A percentile compares a stretch with the other conserved stretches of the same genome.
These are phyloP conservation scores for Muntiacus muntjak DNA, from an alignment of 2,113 vertebrate species.

Conservation along the genomic window DNA sequence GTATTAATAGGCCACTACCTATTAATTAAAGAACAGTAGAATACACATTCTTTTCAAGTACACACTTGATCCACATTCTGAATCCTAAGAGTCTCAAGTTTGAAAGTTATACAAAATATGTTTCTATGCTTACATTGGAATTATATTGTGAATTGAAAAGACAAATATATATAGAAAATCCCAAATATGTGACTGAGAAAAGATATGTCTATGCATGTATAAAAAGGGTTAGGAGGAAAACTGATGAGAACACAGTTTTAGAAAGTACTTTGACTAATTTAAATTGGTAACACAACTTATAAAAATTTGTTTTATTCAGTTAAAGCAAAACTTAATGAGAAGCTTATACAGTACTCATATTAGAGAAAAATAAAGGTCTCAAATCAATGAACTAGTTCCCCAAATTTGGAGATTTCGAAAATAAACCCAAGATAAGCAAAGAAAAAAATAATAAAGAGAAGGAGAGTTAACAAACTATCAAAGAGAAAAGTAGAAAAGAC, in stretches of 20 bases:
- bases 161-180: neutral
- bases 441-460: neutral
- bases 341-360: neutral
- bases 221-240: neutral
- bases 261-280: neutral
- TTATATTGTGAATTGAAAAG: neutral
- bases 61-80: neutral
- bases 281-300: neutral
- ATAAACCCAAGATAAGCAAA: neutral
- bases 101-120: neutral
- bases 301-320: neutral
- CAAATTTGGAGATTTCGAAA: neutral
- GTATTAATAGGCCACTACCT: neutral
- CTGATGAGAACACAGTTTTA: neutral
- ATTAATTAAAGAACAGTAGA: neutral
- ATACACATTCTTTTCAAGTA: neutral
- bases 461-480: neutral
- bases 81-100: neutral
- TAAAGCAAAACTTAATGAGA: neutral
- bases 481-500: neutral
- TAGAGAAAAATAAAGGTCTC: neutral
- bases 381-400: neutral
- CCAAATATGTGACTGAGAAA: neutral
- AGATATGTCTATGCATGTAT: neutral
- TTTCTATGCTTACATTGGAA: neutral